Evolutionary conservation across 1,140 invertebrate species (phyloP), one percentile per base, ranked within the genome.

Genomic region (Sitophilus oryzae): DNA sequence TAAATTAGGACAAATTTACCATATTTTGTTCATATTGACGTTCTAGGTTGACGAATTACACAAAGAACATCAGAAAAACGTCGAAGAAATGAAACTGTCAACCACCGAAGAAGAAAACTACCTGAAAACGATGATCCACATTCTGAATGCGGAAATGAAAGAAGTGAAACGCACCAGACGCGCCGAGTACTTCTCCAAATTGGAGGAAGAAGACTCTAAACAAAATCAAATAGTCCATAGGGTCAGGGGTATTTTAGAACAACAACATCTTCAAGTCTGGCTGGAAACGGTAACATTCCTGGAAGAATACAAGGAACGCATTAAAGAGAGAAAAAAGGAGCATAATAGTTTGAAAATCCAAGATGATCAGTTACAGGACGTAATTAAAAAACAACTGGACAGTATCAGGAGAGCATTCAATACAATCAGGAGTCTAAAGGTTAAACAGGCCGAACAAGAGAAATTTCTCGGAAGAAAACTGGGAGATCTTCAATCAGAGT

Each of bases 71-170:
- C 47, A 61, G n/a, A 23, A 48, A 18, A 52, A 56, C 45, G 18
- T 54, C 8, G 8, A 60, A 8, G 46, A 57, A 34, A 46, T 62
- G 8, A 52, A 49, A 30, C 8, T 35, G 4, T 34, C 34, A 9
- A 22, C 42, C 3, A 47, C 18, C 2, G 63, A 65, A 20, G 54
- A 61, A 8, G 61, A 64, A 34, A 60, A 60, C 34, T 66, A 63
- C 47, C 34, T 69, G 23, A 69, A 67, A 54, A 66, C 62, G 9
- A 65, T 68, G 43, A 20, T 67, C 22, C 63, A 60, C 42, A 56
- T 56, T 11, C 48, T 67, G n/a, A 58, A 65, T 42, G 14, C 60
- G 10, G 61, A 52, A 23, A 57, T 48, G 30, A 65, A 62, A 38
- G 52, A 66, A 21, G 58, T 62, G 6, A 60, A 64, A 37, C 56